These are phyloP conservation scores for Mustelus asterias DNA, from an alignment of 2,113 vertebrate species.

Conservation along the genomic window DNA sequence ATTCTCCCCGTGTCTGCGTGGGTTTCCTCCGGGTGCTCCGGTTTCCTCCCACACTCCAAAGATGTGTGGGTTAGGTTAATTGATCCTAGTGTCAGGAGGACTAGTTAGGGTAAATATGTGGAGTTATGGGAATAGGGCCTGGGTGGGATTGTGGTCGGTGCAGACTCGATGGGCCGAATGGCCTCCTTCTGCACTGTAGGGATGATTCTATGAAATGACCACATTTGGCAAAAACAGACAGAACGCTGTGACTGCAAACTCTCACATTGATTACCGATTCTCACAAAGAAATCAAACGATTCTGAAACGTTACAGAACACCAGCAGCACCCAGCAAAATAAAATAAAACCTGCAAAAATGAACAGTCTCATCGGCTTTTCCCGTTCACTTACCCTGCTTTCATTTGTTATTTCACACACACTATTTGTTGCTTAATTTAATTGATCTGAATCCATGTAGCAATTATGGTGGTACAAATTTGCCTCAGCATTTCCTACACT, in stretches of 20 bases:
- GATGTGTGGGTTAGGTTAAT: too few relatives aligned
- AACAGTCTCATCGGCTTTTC: background rate
- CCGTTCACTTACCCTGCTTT: background rate
- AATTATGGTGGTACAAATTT: background rate
- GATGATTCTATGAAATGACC: too few relatives aligned
- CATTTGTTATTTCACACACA: background rate
- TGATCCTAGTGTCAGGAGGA: too few relatives aligned
- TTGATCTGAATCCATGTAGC: background rate
- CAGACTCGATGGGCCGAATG: too few relatives aligned
- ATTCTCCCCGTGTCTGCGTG: too few relatives aligned
- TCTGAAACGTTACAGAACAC: background rate
- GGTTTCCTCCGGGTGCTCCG: too few relatives aligned
- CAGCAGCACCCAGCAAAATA: background rate
- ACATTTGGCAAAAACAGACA: background rate
- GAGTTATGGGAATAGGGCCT: too few relatives aligned
- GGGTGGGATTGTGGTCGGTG: too few relatives aligned
- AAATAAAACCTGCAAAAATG: background rate
- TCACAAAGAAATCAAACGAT: background rate
- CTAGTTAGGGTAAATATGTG: too few relatives aligned
- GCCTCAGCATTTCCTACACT: background rate
- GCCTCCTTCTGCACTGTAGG: too few relatives aligned
- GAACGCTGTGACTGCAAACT: background rate
- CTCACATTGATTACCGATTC: background rate
- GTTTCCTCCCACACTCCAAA: too few relatives aligned
- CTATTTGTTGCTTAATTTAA: background rate